Conservation (phyloP, 2,113 vertebrate species). For the Myocastor coypus region DNA sequence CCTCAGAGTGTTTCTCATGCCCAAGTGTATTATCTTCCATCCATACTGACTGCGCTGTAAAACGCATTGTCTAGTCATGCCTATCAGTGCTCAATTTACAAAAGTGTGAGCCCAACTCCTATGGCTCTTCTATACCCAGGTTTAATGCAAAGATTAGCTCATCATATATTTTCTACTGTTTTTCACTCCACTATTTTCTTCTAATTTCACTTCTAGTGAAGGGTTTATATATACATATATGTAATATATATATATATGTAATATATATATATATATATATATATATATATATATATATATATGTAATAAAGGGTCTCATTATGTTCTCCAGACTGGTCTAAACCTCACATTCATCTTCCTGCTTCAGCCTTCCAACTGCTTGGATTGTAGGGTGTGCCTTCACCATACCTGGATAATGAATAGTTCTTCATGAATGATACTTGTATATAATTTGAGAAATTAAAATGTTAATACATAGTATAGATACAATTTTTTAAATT, state of each 20-base stretch:
- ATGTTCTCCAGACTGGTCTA: neutral
- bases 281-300: neutral
- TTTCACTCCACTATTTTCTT: neutral
- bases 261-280: too few relatives aligned
- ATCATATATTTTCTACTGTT: neutral
- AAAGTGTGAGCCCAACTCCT: neutral
- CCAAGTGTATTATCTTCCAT: neutral
- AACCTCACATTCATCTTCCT: neutral
- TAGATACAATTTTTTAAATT: neutral
- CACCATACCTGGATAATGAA: neutral
- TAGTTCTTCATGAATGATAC: neutral
- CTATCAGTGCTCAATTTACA: neutral
- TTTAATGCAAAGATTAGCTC: neutral
- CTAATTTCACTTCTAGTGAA: neutral
- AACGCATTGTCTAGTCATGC: too few relatives aligned
- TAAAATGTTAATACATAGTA: neutral
- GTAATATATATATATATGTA: neutral
- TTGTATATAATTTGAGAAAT: constrained; percentile 14
- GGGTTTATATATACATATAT: neutral
- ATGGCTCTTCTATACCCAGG: neutral
- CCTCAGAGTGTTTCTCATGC: neutral
- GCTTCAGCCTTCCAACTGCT: neutral
- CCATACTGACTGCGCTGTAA: neutral
- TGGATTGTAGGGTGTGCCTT: neutral
- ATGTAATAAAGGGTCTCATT: neutral